Evolutionary conservation across 2,797 vertebrate genomes (phyloP).

Genomic region (Acrocephalus scirpaceus): DNA sequence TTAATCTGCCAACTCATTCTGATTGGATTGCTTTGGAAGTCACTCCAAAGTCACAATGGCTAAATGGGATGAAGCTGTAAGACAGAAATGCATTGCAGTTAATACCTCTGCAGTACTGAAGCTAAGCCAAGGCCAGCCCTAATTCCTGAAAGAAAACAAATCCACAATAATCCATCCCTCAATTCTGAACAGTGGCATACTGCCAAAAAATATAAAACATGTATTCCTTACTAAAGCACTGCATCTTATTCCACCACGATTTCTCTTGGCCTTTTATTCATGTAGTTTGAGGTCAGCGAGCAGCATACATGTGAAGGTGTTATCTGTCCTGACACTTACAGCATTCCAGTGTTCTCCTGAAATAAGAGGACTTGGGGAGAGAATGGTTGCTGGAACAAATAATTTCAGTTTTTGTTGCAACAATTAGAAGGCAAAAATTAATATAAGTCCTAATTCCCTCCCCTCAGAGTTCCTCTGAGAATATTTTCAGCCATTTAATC

Average conservation of each 20-base stretch:
- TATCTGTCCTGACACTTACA: slow-evolving; percentile 22
- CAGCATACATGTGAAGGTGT: slow-evolving; percentile 49
- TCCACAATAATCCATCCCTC: slow-evolving; percentile 82
- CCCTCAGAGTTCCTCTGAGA: background rate
- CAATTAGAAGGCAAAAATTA: background rate
- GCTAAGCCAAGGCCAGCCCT: slow-evolving; percentile 82
- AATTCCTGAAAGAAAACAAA: slow-evolving; percentile 85
- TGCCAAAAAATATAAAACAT: slow-evolving; percentile 65
- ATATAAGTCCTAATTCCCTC: background rate
- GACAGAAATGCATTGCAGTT: slow-evolving; percentile 82
- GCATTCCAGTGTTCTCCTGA: slow-evolving; percentile 32
- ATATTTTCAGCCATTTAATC: background rate
- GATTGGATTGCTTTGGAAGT: slow-evolving; percentile 83
- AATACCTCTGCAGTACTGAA: slow-evolving; percentile 78
- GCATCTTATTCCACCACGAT: slow-evolving; percentile 39
- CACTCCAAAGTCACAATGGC: slow-evolving; percentile 80
- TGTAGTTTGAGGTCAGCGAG: slow-evolving; percentile 66
- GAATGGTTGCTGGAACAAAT: background rate
- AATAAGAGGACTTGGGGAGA: slow-evolving; percentile 9
- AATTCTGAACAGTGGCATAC: slow-evolving; percentile 76
- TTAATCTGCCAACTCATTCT: slow-evolving; percentile 77
- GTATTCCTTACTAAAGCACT: slow-evolving; percentile 49
- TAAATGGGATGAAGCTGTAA: slow-evolving; percentile 77
- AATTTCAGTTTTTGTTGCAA: background rate
- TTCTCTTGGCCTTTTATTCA: slow-evolving; percentile 57